These are phyloP conservation scores for Stenichneumon culpator DNA, from an alignment of 2,888 invertebrate genomes.

Conservation along the genomic window DNA sequence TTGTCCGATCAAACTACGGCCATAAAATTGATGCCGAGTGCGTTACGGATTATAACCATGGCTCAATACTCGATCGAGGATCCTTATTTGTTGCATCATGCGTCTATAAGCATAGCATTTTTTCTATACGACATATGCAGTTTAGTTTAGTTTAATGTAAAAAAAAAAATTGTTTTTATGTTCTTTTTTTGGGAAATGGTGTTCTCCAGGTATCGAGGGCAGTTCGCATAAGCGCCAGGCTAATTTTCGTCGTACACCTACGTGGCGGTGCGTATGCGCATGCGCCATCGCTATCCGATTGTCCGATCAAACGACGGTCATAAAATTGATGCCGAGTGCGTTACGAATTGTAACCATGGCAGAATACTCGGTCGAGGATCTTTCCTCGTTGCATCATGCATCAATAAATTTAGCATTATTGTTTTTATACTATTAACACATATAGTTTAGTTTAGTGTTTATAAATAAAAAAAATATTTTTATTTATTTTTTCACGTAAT, in stretches of 20 bases:
- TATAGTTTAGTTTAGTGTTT: too few species aligned
- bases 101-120: background rate
- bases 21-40: constrained; percentile 37
- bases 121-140: background rate
- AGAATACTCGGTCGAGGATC: background rate
- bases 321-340: constrained; percentile 36
- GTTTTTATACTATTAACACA: too few species aligned
- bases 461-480: background rate
- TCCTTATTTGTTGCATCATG: background rate
- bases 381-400: background rate
- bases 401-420: background rate
- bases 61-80: background rate
- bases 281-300: constrained; percentile 53
- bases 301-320: constrained; percentile 35
- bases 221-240: constrained; percentile 51
- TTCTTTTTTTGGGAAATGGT: background rate
- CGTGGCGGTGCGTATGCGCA: background rate
- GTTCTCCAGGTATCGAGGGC: background rate
- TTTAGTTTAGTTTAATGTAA: background rate
- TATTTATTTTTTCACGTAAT: background rate
- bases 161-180: background rate
- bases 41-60: constrained; percentile 40
- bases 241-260: constrained; percentile 55
- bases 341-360: constrained; percentile 35
- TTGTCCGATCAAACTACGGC: constrained; percentile 42